Evolutionary conservation across 2,113 vertebrate species (phyloP), one percentile per base, ranked within the genome.

Genomic region (Chaetura pelagica): DNA sequence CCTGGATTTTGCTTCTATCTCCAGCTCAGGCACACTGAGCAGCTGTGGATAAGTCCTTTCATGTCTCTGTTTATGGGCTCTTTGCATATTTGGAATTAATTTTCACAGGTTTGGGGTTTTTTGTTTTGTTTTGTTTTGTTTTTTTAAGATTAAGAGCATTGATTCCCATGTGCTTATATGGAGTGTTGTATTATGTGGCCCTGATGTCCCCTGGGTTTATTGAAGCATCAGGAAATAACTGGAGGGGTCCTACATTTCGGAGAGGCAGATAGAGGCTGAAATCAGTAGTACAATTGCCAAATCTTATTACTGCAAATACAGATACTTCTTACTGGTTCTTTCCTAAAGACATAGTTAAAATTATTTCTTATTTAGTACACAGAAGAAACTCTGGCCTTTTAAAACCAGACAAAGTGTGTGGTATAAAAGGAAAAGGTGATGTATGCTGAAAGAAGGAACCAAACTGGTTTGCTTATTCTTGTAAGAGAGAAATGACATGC

Each of bases 381-480:
- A 52, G 67, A 91, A 72, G 17, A 88, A 95, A 92, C 7, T 7
- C 7, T 35, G 34, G 9, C 8, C 24, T 87, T 80, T 94, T 84
- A 67, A 88, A 82, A 69, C 17, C 8, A 58, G 69, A 86, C n/a
- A 61, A 94, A 93, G 32, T 3, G 2, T 29, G 46, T 69, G 20
- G 15, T n/a, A 10, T 21, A 81, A 95, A 88, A 90, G 61, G 57
- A 82, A 69, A 34, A 83, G 76, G 42, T 57, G 46, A 38, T 30
- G 5, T 27, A 23, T 86, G 19, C 80, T 88, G 80, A 91, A 55
- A 40, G 15, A 77, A 85, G 63, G 68, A 97, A 89, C 19, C 12
- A 84, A 81, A 75, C 90, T 89, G 4, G 18, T 76, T 91, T 96
- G 38, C 74, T 96, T 93, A 94, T 49, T 89, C 61, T 95, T 71